These are phyloP conservation scores for Malacosoma neustria DNA, from an alignment of 2,888 invertebrate species.

Conservation along the genomic window DNA sequence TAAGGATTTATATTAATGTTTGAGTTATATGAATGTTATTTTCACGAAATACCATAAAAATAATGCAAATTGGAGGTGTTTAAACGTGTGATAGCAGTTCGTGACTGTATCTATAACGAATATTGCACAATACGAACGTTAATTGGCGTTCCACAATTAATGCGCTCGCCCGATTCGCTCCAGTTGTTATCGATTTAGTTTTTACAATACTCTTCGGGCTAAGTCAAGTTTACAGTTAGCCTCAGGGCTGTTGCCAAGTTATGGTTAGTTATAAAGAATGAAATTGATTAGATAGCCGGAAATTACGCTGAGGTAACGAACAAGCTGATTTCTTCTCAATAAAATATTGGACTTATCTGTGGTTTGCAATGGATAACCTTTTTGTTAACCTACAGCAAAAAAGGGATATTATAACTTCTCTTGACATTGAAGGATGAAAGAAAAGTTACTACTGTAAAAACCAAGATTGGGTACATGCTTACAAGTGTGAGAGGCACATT, in stretches of 20 bases:
- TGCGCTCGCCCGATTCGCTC: conserved; percentile 64
- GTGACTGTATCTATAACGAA: conserved; percentile 39
- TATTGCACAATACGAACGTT: conserved; percentile 63
- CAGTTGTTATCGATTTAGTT: conserved; percentile 70
- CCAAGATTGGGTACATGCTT: no score
- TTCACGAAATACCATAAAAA: background rate
- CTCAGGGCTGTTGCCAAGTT: conserved; percentile 41
- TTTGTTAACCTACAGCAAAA: no score
- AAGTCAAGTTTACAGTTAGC: conserved; percentile 61
- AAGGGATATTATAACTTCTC: no score
- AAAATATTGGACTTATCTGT: no score
- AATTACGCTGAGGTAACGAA: conserved; percentile 18
- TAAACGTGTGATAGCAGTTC: conserved; percentile 13
- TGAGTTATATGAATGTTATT: background rate
- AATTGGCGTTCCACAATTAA: conserved; percentile 58
- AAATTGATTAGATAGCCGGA: conserved; percentile 36
- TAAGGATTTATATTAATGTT: no score
- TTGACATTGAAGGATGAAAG: no score
- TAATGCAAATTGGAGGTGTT: background rate
- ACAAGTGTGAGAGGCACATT: no score
- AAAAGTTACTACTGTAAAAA: no score
- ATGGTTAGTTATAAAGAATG: conserved; percentile 44
- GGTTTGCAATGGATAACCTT: no score
- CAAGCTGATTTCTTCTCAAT: background rate
- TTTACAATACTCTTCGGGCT: conserved; percentile 49